phyloP scores from a whole-genome alignment of 53 echinoderm and acorn worm genomes.

The Luidia sarsii region DNA sequence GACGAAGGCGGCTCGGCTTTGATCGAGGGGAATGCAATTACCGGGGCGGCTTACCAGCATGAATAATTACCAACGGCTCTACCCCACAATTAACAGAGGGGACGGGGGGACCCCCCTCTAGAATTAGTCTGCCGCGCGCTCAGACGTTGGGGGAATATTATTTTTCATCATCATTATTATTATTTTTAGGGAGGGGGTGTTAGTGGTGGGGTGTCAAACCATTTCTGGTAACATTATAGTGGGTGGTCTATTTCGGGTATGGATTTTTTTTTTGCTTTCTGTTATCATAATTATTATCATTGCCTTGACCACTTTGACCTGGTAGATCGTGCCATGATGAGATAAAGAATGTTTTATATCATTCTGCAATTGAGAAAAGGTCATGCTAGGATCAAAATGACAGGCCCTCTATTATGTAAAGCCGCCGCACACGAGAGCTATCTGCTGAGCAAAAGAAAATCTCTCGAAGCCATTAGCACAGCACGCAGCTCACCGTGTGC shows the following conservation, averaged over 20 bases:
- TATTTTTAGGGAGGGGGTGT: neutral
- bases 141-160: neutral
- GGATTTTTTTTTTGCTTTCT: neutral
- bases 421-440: no score
- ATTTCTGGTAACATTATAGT: neutral
- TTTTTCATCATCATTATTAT: neutral
- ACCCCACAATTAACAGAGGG: slow-evolving; percentile 29
- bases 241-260: neutral
- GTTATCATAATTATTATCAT: neutral
- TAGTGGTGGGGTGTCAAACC: slow-evolving; percentile 6
- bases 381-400: no score
- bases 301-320: neutral
- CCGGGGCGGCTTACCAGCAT: slow-evolving; percentile 27
- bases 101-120: no score
- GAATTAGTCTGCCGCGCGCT: slow-evolving; percentile 34
- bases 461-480: no score
- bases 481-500: no score
- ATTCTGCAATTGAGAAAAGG: no score
- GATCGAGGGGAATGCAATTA: slow-evolving; percentile 51
- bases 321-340: no score
- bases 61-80: slow-evolving; percentile 35
- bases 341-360: neutral
- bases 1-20: slow-evolving; percentile 42
- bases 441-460: no score
- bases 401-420: no score